These are phyloP conservation scores for Pipa parva DNA, from an alignment of 2,113 vertebrate species.

Conservation along the genomic window DNA sequence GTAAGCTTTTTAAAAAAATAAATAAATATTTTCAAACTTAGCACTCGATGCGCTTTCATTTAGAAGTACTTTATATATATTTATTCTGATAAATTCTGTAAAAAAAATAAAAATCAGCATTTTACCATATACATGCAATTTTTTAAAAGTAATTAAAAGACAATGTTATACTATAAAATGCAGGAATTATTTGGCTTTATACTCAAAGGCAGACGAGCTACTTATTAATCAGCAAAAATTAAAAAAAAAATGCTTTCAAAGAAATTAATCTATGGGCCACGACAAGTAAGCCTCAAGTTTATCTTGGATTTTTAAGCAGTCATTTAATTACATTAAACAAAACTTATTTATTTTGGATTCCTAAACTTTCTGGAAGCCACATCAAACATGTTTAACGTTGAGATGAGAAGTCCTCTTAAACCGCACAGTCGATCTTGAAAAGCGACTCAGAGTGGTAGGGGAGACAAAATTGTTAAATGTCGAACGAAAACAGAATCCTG, in stretches of 20 bases:
- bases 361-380: conserved; percentile 25
- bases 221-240: background rate
- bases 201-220: too few species aligned
- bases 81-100: too few species aligned
- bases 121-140: too few species aligned
- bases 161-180: too few species aligned
- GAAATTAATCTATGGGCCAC: background rate
- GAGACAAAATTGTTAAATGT: conserved; percentile 3
- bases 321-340: conserved; percentile 23
- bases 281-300: background rate
- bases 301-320: background rate
- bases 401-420: conserved; percentile 14
- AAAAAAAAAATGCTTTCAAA: background rate
- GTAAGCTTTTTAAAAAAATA: too few species aligned
- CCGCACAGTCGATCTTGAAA: conserved; percentile 5
- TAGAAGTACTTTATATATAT: too few species aligned
- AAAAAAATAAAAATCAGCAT: too few species aligned
- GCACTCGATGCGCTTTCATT: too few species aligned
- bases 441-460: conserved; percentile 13
- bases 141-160: too few species aligned
- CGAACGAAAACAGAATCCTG: background rate
- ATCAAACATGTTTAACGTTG: conserved; percentile 18
- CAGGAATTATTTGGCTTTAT: too few species aligned
- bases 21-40: too few species aligned
- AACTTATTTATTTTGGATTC: conserved; percentile 23